A percentile compares a stretch with the other conserved stretches of the same genome.
phyloP scores from a whole-genome alignment of 2,888 invertebrate species.

The Cryptophagus acutangulus region DNA sequence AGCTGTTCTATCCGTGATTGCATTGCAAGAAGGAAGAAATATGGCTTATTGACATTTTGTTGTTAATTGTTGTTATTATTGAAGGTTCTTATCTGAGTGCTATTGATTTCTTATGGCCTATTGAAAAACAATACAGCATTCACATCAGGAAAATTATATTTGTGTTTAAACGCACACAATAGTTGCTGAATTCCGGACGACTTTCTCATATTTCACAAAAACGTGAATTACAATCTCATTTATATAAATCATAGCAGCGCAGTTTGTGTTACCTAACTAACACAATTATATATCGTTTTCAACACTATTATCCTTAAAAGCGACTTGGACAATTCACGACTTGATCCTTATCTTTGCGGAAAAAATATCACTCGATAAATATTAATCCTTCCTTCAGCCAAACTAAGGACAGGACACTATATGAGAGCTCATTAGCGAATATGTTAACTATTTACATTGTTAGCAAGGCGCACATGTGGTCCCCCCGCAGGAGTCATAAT shows the following conservation, averaged over 20 bases:
- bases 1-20: too few species aligned
- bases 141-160: background rate
- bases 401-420: too few species aligned
- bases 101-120: constrained; percentile 1
- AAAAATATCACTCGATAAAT: too few species aligned
- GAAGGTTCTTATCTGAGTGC: too few species aligned
- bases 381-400: too few species aligned
- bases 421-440: constrained; percentile 38
- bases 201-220: constrained; percentile 19
- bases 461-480: constrained; percentile 43
- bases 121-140: constrained; percentile 1
- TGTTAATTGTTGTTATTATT: too few species aligned
- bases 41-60: too few species aligned
- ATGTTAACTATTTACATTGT: constrained; percentile 46
- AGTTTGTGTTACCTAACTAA: constrained; percentile 12
- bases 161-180: background rate
- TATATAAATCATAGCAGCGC: constrained; percentile 16
- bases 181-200: constrained; percentile 6
- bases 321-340: too few species aligned
- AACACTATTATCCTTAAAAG: constrained; percentile 20
- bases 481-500: constrained; percentile 36
- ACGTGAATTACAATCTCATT: constrained; percentile 16
- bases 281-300: constrained; percentile 17
- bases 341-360: too few species aligned
- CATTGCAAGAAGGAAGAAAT: too few species aligned